Percentiles rank a stretch among this genome's conserved stretches.
These are phyloP conservation scores for Zygothrica quintamaculata DNA, from an alignment of 2,888 invertebrate species.

Conservation along the genomic window DNA sequence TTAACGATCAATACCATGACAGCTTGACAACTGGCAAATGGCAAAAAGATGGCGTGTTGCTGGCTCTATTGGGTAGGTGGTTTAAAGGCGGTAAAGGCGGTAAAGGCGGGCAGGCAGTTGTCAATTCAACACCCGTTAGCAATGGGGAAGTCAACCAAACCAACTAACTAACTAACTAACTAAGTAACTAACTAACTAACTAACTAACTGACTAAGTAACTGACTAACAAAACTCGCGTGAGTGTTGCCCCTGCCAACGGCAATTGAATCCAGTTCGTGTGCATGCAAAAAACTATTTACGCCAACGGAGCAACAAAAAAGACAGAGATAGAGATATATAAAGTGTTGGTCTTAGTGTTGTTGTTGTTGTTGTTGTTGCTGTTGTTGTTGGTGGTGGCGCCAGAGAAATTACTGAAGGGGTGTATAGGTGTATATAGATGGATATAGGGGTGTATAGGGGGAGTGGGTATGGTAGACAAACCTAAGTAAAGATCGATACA, in stretches of 20 bases:
- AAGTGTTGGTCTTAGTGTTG: too few relatives aligned
- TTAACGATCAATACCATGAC: conserved; percentile 74
- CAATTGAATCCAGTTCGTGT: conserved; percentile 63
- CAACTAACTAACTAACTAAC: conserved; percentile 29
- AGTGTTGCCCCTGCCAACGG: conserved; percentile 57
- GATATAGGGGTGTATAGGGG: too few relatives aligned
- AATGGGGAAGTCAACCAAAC: conserved; percentile 52
- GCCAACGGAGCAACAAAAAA: conserved; percentile 2
- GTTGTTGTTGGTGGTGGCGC: conserved; percentile 1
- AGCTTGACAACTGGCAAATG: conserved; percentile 72
- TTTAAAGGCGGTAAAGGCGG: not conserved
- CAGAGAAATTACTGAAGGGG: not conserved
- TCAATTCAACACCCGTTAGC: conserved; percentile 64
- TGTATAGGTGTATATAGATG: conserved; percentile 12
- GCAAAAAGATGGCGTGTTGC: conserved; percentile 53
- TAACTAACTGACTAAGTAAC: too few relatives aligned
- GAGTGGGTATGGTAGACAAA: not conserved
- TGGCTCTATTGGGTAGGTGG: conserved; percentile 4
- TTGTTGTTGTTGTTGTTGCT: too few relatives aligned
- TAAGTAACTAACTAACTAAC: conserved; percentile 48
- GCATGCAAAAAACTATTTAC: conserved; percentile 51
- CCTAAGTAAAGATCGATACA: conserved; percentile 43
- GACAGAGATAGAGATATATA: conserved; percentile 2
- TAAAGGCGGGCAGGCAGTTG: conserved; percentile 30
- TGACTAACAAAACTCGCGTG: conserved; percentile 32